Base-by-base conservation (phyloP, 2,113 vertebrate genomes). In the Typhlomys cinereus region DNA sequence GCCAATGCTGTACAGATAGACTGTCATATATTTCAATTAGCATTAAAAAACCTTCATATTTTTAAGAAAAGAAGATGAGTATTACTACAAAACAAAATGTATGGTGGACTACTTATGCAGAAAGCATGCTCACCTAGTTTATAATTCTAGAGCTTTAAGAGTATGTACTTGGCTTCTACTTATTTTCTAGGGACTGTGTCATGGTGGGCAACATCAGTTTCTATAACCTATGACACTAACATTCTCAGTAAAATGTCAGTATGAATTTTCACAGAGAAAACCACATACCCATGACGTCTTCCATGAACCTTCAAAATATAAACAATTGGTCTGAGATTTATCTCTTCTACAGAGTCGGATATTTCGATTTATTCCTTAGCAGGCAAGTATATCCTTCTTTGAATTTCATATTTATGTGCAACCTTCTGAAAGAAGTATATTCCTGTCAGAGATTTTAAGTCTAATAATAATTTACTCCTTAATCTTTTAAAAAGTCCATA, bases 361-460 rank as follows among this genome's bases (percentile, higher is more conserved):
- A 52, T 67, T 87, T 95, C 69, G 41, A 57, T 86, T 85, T 93
- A 29, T 48, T 74, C 87, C 76, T 62, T 83, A 4, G 39, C 29
- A 74, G 18, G n/a, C 85, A 17, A 66, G 1, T 48, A 87, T 20
- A 70, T 23, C 23, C 10, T 67, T 93, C 12, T 78, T 48, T 86
- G 48, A 82, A 62, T 74, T 89, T 81, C 79, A 74, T 70, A 79
- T 90, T 86, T 75, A 48, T 82, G 75, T 79, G 11, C 1, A 57
- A 46, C 1, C 6, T 71, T 41, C 14, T 54, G 21, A 90, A 92
- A 66, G 36, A 91, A 64, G 25, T 59, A n/a, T 75, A n/a, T 89
- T 73, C 5, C 4, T 90, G 46, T 41, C 59, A 81, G 13, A 39
- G 6, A 92, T 84, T 84, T 89, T 64, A 83, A 80, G n/a, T 12